phyloP scores from a whole-genome alignment of 1,140 invertebrate genomes.

The Centruroides sculpturatus region DNA sequence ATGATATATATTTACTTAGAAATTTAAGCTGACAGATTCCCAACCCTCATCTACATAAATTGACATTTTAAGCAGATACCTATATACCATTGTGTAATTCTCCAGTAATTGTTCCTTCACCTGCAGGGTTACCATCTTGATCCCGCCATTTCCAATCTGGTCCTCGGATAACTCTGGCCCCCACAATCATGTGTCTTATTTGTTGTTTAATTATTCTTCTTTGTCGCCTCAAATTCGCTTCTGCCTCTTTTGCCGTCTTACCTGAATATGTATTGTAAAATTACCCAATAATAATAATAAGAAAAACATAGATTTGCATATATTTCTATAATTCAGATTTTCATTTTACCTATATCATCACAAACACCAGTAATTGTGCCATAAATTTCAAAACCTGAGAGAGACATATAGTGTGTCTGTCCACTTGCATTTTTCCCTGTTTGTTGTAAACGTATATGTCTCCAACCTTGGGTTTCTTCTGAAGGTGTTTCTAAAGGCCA shows the following conservation, averaged over 20 bases:
- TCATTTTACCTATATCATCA: constrained; percentile 53
- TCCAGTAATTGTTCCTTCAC: constrained; percentile 67
- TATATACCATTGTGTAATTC: constrained; percentile 73
- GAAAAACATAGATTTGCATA: too few species aligned
- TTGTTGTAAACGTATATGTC: constrained; percentile 86
- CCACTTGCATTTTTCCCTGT: constrained; percentile 92
- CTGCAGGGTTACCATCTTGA: constrained; percentile 76
- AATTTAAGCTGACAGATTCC: neutral
- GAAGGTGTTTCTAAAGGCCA: constrained; percentile 53
- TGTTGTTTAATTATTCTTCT: constrained; percentile 45
- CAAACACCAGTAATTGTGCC: constrained; percentile 77
- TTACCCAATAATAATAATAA: too few species aligned
- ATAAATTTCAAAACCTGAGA: constrained; percentile 95
- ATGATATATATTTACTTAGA: too few species aligned
- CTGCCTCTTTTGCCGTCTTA: constrained; percentile 68
- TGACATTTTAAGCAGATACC: neutral
- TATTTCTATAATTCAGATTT: too few species aligned
- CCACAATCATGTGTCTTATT: constrained; percentile 57
- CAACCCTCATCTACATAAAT: neutral
- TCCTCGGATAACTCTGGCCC: constrained; percentile 75
- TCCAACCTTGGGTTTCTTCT: constrained; percentile 58
- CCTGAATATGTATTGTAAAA: constrained; percentile 29
- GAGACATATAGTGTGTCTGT: constrained; percentile 87
- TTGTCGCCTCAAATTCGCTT: constrained; percentile 64
- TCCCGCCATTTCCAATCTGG: constrained; percentile 97